Base-by-base conservation (phyloP, 2,888 invertebrate species). In the Chironomus riparius region DNA sequence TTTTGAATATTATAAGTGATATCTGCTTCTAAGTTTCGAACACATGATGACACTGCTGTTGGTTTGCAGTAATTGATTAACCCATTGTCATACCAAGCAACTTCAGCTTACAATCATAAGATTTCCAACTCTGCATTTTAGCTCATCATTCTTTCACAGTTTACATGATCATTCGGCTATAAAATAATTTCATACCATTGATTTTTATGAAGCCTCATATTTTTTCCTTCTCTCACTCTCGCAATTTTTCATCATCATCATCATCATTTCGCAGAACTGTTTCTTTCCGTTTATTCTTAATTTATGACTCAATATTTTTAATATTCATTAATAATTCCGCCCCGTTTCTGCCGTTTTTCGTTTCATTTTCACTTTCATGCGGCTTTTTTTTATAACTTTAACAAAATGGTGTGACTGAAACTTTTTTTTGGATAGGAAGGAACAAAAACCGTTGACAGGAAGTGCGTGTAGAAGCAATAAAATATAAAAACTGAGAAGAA, bases 281-380 rank as follows among this genome's bases (percentile, higher is more conserved):
- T 56, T 15, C 56, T 56, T 56, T 56, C 56, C 56, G 15, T 56
- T 65, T 24, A 65, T 71, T 28, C 13, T 24, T 71, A 24, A 71
- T 71, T 71, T 71, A 50, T 56, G 71, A 71, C 47, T 47, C 71
- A 70, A 22, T 28, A 68, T 68, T 68, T 70, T 70, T 70, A 70
- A 70, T 70, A 70, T 15, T 28, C 71, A 22, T 22, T 50, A 71
- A 47, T 56, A 71, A 56, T 71, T 24, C 24, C 38, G 12, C 3
- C n/a, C 21, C 18, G 10, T 70, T 48, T 18, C 47, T 70, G 47
- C 48, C 12, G 21, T 47, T 5, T 47, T 47, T 2, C 56, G n/a
- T 56, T 56, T 56, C 56, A 7, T 15, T 15, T 56, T 15, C 15
- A 7, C 15, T 56, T 56, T 56, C 56, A 56, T 56, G 56, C 18